These are phyloP conservation scores for Leucosticte australis DNA, from an alignment of 2,113 vertebrate genomes.

Conservation along the genomic window DNA sequence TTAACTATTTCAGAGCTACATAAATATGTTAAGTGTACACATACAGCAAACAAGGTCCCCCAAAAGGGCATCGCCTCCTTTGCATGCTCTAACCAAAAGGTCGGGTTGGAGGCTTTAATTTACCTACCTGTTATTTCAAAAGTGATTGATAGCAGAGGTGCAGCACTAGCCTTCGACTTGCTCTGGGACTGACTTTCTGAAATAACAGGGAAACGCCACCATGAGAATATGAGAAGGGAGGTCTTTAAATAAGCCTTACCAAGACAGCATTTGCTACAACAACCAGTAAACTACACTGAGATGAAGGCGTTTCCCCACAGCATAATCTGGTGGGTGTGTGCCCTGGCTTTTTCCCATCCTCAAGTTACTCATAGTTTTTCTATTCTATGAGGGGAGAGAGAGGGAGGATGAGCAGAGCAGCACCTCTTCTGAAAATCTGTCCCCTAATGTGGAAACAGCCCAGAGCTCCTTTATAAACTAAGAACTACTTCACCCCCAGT, in stretches of 20 bases:
- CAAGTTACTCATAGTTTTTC: neutral
- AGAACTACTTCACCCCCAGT: constrained; percentile 36
- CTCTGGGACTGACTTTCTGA: constrained; percentile 85
- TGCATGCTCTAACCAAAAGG: neutral
- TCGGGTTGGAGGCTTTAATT: constrained; percentile 45
- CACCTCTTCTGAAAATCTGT: neutral
- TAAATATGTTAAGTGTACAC: neutral
- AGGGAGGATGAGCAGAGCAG: neutral
- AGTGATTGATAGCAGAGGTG: constrained; percentile 86
- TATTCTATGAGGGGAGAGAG: neutral
- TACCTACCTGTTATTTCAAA: constrained; percentile 90
- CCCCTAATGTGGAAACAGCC: neutral
- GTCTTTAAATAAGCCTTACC: neutral
- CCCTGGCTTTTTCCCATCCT: neutral
- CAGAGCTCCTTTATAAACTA: neutral
- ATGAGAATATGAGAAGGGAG: constrained; percentile 69
- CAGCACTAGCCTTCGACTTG: constrained; percentile 81
- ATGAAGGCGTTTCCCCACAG: neutral
- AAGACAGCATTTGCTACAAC: neutral
- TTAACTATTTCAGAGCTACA: neutral
- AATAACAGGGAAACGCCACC: constrained; percentile 81
- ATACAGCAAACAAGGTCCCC: neutral
- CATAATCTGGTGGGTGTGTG: neutral
- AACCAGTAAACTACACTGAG: neutral
- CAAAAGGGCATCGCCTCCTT: neutral